Base-by-base conservation (phyloP, 2,888 invertebrate species). In the Drosophila nr. fundita region DNA sequence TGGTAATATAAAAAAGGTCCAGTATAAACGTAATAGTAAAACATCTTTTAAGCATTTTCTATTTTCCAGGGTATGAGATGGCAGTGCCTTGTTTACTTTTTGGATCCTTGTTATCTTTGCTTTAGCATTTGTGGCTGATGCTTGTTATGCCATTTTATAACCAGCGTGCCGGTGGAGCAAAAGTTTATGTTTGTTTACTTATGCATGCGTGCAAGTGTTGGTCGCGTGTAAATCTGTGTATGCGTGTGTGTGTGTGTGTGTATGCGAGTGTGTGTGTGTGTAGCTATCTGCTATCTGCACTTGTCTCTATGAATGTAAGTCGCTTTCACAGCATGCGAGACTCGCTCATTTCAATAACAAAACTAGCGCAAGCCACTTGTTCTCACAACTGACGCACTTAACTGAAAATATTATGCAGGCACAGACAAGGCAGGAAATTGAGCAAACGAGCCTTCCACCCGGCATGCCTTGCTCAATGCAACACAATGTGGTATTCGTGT, bases 151-250 rank as follows among this genome's bases (percentile, higher is more conserved):
- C 78, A 87, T 89, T 89, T 89, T 85, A 85, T 85, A 82, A 89
- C 73, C 83, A 72, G 83, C 77, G 80, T 87, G 89, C 82, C 76
- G 90, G 68, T 84, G 90, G 68, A 87, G 88, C 89, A 85, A 85
- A 89, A 89, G 88, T 87, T 87, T 87, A 86, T 86, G 83, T 88
- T 86, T 88, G 90, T 83, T 89, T 85, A 86, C 88, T 86, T 88
- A 90, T 88, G 90, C 89, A 88, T 88, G 90, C 89, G 84, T 88
- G 86, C 79, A 71, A 79, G 74, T 79, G 83, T 83, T 82, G 85
- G 68, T 69, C 73, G 59, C 70, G 66, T 32, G 24, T 53, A 34
- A 64, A 54, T 45, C 40, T 54, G 53, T 21, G 55, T 63, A 11
- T 49, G 49, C n/a, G 50, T 45, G 45, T 57, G 42, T n/a, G 40